Conservation (phyloP, 2,113 vertebrate species). For the Tringa solitaria region DNA sequence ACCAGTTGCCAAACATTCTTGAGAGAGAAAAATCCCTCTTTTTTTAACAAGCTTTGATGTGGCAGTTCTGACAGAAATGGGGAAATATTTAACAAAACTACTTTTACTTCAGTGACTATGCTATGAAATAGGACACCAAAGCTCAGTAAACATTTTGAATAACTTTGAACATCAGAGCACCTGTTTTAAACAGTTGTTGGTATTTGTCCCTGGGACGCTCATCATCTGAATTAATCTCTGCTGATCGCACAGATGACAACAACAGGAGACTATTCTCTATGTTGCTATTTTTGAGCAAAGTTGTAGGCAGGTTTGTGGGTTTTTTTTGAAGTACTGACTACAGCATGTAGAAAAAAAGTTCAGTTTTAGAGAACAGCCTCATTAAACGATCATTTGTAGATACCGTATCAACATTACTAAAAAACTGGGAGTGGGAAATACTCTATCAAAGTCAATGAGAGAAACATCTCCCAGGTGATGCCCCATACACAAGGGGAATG, state of each 20-base stretch:
- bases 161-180: constrained; percentile 43
- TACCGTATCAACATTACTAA: rapidly evolving
- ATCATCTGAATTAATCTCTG: background rate
- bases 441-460: background rate
- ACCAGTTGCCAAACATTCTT: background rate
- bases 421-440: background rate
- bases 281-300: background rate
- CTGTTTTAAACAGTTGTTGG: constrained; percentile 26
- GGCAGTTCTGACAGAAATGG: background rate
- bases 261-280: background rate
- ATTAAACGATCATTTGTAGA: background rate
- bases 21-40: background rate
- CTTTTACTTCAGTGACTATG: constrained; percentile 8
- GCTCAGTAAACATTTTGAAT: constrained; percentile 18
- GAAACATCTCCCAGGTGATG: background rate
- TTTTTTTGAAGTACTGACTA: background rate
- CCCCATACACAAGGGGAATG: background rate
- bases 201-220: background rate
- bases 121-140: background rate
- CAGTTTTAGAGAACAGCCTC: background rate
- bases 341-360: rapidly evolving
- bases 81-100: constrained; percentile 18
- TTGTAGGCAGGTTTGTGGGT: background rate
- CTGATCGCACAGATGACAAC: background rate
- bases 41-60: constrained; percentile 20